These are phyloP conservation scores for Electrophaes corylata DNA, from an alignment of 2,888 invertebrate species.

Conservation along the genomic window DNA sequence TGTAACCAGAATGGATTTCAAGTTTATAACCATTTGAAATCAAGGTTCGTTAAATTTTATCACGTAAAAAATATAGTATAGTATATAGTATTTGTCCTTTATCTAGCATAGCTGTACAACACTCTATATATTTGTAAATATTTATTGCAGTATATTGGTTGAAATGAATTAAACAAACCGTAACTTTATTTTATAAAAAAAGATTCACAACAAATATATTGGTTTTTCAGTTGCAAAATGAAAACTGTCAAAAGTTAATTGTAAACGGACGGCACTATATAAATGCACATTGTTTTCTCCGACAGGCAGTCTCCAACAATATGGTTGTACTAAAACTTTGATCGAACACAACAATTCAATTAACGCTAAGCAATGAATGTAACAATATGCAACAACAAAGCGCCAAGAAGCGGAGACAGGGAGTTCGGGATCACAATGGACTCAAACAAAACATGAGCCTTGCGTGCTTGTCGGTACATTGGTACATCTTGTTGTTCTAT, in stretches of 20 bases:
- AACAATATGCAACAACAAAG: constrained; percentile 30
- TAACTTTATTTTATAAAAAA: not conserved
- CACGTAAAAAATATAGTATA: too few species aligned
- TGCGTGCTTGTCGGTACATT: constrained; percentile 1
- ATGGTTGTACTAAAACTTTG: constrained; percentile 27
- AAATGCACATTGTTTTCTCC: constrained; percentile 17
- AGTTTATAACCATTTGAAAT: too few species aligned
- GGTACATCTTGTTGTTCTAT: constrained; percentile 4
- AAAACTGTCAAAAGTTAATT: not conserved
- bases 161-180: not conserved
- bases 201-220: not conserved
- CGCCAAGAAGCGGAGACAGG: constrained; percentile 29
- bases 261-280: not conserved
- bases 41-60: too few species aligned
- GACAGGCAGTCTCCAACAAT: constrained; percentile 18
- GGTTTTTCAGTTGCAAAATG: not conserved
- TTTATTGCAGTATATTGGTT: too few species aligned
- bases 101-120: too few species aligned
- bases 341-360: constrained; percentile 34
- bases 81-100: too few species aligned
- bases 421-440: constrained; percentile 19
- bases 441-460: constrained; percentile 26
- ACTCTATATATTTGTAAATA: too few species aligned
- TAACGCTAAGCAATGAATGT: constrained; percentile 29
- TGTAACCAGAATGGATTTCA: not conserved